Conservation (phyloP, 2,888 invertebrate species). For the Agrotis segetum region DNA sequence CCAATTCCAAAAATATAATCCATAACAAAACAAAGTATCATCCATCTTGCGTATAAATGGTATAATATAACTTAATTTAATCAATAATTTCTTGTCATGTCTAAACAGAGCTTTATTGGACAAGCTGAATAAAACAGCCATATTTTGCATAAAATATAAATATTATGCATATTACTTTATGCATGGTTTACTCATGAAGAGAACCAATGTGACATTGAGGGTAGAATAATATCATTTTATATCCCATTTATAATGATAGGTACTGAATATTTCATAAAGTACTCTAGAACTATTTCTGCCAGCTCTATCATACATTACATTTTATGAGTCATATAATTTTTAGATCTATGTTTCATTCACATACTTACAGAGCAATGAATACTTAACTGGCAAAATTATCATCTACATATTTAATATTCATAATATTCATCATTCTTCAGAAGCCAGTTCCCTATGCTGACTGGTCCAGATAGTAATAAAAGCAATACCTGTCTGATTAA, state of each 20-base stretch:
- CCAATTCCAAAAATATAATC: background rate
- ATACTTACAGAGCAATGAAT: constrained; percentile 16
- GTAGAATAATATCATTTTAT: constrained; percentile 18
- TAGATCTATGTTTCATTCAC: background rate
- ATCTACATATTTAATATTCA: constrained; percentile 80
- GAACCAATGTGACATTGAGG: constrained; percentile 16
- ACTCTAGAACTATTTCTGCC: background rate
- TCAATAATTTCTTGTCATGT: no score
- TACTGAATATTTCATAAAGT: constrained; percentile 40
- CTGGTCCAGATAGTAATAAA: constrained; percentile 80
- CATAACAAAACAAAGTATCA: background rate
- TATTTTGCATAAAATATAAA: constrained; percentile 27
- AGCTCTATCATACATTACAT: constrained; percentile 18
- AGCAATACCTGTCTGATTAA: constrained; percentile 77
- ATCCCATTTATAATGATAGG: constrained; percentile 8
- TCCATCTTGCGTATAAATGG: background rate
- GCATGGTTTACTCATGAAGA: background rate
- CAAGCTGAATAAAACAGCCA: constrained; percentile 30
- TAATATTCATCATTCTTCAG: constrained; percentile 76
- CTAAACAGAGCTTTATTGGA: no score
- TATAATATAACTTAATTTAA: background rate
- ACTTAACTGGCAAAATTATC: constrained; percentile 68
- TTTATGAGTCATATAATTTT: constrained; percentile 12
- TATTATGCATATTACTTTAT: constrained; percentile 14
- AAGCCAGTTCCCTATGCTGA: constrained; percentile 74